Conservation (phyloP, 2,797 vertebrate species). For the Lophius americanus region DNA sequence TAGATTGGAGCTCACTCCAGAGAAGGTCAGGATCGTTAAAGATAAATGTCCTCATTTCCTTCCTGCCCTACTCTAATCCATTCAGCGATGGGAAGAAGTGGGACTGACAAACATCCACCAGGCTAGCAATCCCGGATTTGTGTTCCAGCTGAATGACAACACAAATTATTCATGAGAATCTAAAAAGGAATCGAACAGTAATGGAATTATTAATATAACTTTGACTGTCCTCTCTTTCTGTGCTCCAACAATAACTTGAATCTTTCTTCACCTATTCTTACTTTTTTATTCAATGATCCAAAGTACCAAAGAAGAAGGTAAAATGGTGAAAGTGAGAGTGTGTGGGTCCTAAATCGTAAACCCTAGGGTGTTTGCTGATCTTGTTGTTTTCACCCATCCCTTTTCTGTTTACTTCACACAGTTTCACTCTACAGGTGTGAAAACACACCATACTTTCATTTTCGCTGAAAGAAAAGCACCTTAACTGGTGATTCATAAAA, state of each 20-base stretch:
- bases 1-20: slow-evolving; percentile 56
- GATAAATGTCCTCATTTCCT: slow-evolving; percentile 74
- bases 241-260: background rate
- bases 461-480: no score
- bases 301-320: slow-evolving; percentile 8
- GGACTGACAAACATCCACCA: slow-evolving; percentile 40
- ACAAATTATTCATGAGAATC: slow-evolving; percentile 34
- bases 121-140: slow-evolving; percentile 11
- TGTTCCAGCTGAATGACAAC: slow-evolving; percentile 29
- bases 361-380: background rate
- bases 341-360: no score
- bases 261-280: background rate
- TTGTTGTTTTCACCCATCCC: slow-evolving; percentile 16
- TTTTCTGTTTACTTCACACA: background rate
- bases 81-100: slow-evolving; percentile 17
- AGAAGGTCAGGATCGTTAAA: slow-evolving; percentile 77
- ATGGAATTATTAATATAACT: slow-evolving; percentile 15
- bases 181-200: background rate
- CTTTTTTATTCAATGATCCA: background rate
- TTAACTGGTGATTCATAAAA: slow-evolving; percentile 20
- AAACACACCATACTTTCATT: no score
- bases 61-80: slow-evolving; percentile 9
- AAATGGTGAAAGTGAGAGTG: background rate
- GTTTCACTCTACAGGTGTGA: no score
- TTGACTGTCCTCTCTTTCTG: slow-evolving; percentile 7